phyloP scores from a whole-genome alignment of 2,113 vertebrate species.

The Lepisosteus osseus region DNA sequence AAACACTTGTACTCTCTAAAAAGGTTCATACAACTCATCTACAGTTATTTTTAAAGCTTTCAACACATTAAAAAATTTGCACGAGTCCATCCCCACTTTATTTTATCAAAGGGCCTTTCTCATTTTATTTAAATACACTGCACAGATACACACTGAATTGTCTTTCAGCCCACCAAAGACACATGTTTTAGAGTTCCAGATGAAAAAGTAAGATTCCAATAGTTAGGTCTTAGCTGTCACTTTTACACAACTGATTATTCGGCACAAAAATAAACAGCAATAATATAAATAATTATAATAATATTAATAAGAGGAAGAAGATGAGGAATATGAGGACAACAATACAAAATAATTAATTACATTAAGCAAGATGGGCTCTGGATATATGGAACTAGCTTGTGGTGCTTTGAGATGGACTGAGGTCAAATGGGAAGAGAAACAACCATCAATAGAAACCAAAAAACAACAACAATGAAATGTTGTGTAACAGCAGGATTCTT shows the following conservation, averaged over 20 bases:
- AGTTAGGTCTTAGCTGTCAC: conserved; percentile 33
- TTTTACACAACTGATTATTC: conserved; percentile 25
- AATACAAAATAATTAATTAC: no score
- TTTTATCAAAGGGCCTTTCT: conserved; percentile 9
- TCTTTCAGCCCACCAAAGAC: conserved; percentile 31
- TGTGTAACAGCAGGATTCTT: no score
- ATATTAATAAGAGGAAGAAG: no score
- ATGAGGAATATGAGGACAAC: no score
- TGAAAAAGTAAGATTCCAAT: conserved; percentile 28
- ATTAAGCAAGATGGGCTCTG: no score
- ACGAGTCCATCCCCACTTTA: conserved; percentile 12
- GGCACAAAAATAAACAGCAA: background rate
- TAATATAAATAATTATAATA: no score
- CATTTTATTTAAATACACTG: conserved; percentile 18
- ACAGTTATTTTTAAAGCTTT: conserved; percentile 65
- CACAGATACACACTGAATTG: conserved; percentile 25
- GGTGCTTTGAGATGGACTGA: no score
- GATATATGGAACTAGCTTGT: no score
- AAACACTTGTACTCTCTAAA: conserved; percentile 57
- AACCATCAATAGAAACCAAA: no score
- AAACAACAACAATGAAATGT: no score
- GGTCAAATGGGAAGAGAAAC: no score
- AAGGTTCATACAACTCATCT: conserved; percentile 68
- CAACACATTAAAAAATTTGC: conserved; percentile 47
- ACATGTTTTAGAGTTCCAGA: conserved; percentile 34